Base-by-base conservation (phyloP, 1,140 invertebrate species). In the Drosophila gunungcola region DNA sequence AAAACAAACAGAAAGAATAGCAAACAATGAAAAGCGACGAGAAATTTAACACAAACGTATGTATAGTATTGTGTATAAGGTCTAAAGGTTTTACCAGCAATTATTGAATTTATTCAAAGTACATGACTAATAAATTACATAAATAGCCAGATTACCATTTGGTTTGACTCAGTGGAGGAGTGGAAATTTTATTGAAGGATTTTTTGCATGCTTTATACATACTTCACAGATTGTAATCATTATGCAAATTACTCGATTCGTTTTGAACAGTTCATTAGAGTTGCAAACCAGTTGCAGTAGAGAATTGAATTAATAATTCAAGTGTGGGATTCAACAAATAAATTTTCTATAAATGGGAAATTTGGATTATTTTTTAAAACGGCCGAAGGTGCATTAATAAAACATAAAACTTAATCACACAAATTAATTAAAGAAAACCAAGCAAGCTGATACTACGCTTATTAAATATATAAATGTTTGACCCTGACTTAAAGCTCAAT, bases 121-220 rank as follows among this genome's bases (percentile, higher is more conserved):
- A 65, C 49, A 27, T 48, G 27, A 34, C 41, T 27, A 48, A 69
- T 38, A 48, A 69, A 70, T 46, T 48, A 64, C 45, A 52, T 27
- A 51, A 49, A 67, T 53, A 13, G 11, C 9, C 25, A 38, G 43
- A 46, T 61, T 64, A 42, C 55, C 55, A 46, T 27, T 39, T 21
- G 3, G 1, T 29, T 34, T 25, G 41, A 10, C 48, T n/a, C 34
- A 29, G 36, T 46, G 61, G 12, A 38, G 46, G 69, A 70, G 52
- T 64, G 70, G 69, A 73, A 73, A 73, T 73, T 45, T 73, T 73
- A 61, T 72, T 73, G 67, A 73, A 73, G 69, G 69, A 73, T 73
- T 58, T 73, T 70, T 70, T 48, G 46, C 25, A 48, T 48, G 12
- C 29, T 7, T 7, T 12, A 29, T 36, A 70, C 42, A 69, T 49